These are phyloP conservation scores for Cryptocheilus praepositus DNA, from an alignment of 2,888 invertebrate species.

Conservation along the genomic window DNA sequence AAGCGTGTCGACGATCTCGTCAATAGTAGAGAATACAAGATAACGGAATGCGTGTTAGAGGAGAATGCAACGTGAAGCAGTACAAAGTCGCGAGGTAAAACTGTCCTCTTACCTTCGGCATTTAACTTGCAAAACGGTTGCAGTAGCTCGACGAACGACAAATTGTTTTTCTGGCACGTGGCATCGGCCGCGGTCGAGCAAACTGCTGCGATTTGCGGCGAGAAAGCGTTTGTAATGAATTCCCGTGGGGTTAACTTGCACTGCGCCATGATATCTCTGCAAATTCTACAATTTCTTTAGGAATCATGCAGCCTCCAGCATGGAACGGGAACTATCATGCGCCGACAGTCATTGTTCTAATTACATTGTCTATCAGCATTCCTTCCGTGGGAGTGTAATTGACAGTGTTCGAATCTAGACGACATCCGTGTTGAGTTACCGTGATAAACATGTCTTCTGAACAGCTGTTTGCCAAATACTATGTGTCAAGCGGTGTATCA, in stretches of 20 bases:
- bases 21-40: too few relatives aligned
- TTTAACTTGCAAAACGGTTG: constrained; percentile 90
- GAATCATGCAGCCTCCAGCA: constrained; percentile 13
- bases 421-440: constrained; percentile 18
- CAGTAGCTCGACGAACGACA: constrained; percentile 91
- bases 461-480: constrained; percentile 48
- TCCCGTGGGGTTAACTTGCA: constrained; percentile 85
- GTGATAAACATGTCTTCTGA: constrained; percentile 48
- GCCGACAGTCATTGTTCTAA: constrained; percentile 17
- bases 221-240: constrained; percentile 92
- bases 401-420: constrained; percentile 28
- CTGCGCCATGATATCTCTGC: constrained; percentile 75
- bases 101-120: constrained; percentile 80
- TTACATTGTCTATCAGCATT: constrained; percentile 32
- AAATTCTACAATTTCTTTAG: constrained; percentile 6
- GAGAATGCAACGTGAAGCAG: too few relatives aligned
- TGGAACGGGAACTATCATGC: constrained; percentile 23
- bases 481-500: not conserved
- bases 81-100: too few relatives aligned
- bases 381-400: constrained; percentile 22
- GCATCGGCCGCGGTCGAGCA: constrained; percentile 89
- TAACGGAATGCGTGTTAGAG: too few relatives aligned
- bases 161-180: constrained; percentile 91
- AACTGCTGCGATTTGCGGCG: constrained; percentile 91
- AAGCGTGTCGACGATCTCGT: too few relatives aligned